phyloP scores from a whole-genome alignment of 2,888 invertebrate genomes.

The Nowickia ferox region DNA sequence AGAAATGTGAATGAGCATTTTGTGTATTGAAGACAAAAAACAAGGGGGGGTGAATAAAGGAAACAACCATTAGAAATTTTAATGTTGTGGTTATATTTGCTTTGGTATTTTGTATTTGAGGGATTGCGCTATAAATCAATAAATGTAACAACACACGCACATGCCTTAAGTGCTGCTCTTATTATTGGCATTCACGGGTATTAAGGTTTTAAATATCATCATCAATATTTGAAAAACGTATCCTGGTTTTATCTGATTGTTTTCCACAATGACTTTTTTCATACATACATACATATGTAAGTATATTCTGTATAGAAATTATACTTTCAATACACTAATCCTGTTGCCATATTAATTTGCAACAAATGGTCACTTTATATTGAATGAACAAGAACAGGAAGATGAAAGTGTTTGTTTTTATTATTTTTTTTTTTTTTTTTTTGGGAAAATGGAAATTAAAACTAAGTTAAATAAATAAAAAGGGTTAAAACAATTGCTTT shows the following conservation, averaged over 20 bases:
- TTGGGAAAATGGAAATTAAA: conserved; percentile 17
- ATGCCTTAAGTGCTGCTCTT: conserved; percentile 20
- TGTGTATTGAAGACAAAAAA: conserved; percentile 22
- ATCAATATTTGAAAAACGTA: conserved; percentile 68
- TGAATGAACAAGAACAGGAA: conserved; percentile 23
- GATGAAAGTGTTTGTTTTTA: conserved; percentile 60
- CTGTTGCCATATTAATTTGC: conserved; percentile 74
- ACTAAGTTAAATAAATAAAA: conserved; percentile 48
- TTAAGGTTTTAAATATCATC: conserved; percentile 65
- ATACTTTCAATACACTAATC: conserved; percentile 67
- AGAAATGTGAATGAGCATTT: conserved; percentile 20
- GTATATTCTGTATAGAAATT: conserved; percentile 36
- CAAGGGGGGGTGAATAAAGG: neutral
- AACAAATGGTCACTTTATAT: conserved; percentile 75
- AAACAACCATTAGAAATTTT: conserved; percentile 51
- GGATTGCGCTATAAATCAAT: conserved; percentile 58
- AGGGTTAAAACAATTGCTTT: conserved; percentile 63
- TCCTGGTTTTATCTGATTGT: conserved; percentile 65
- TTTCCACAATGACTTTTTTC: conserved; percentile 47
- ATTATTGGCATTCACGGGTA: conserved; percentile 45
- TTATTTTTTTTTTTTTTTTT: conserved; percentile 22
- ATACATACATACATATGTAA: neutral
- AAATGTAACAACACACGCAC: conserved; percentile 18
- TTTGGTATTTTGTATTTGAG: conserved; percentile 70
- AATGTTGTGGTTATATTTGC: conserved; percentile 58